Evolutionary conservation across 2,797 vertebrate species (phyloP).

Genomic region (Sebastes trivittatus): DNA sequence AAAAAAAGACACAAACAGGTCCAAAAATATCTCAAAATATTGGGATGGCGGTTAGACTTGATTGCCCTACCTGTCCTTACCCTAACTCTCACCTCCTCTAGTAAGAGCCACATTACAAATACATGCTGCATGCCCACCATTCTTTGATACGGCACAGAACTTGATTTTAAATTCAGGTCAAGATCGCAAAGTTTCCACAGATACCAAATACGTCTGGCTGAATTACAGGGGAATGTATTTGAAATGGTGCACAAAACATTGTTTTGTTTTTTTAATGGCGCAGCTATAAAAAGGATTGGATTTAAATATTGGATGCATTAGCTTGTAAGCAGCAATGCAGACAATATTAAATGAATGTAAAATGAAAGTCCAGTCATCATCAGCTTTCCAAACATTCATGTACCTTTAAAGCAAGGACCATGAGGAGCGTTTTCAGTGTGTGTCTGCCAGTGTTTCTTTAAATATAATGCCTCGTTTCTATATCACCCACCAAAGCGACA

Average conservation of each 20-base stretch:
- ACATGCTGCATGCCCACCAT: background rate
- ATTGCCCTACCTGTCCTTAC: background rate
- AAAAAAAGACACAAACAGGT: background rate
- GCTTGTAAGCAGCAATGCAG: background rate
- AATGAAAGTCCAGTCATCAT: background rate
- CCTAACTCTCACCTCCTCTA: background rate
- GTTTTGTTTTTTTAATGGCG: background rate
- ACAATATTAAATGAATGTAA: background rate
- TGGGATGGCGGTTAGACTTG: background rate
- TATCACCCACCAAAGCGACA: background rate
- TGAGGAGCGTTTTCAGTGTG: background rate
- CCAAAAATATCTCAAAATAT: background rate
- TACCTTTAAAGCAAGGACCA: background rate
- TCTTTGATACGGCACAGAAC: conserved; percentile 13
- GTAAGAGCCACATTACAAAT: conserved; percentile 18
- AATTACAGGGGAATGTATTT: background rate
- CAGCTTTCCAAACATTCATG: background rate
- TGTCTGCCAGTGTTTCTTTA: background rate
- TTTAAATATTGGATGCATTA: background rate
- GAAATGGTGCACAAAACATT: background rate
- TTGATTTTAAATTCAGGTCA: conserved; percentile 18
- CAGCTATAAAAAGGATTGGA: background rate
- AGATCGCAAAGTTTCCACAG: background rate
- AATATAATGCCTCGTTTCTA: background rate
- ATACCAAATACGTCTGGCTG: background rate